Evolutionary conservation across 2,888 invertebrate species (phyloP).

Genomic region (Lithodes maja): DNA sequence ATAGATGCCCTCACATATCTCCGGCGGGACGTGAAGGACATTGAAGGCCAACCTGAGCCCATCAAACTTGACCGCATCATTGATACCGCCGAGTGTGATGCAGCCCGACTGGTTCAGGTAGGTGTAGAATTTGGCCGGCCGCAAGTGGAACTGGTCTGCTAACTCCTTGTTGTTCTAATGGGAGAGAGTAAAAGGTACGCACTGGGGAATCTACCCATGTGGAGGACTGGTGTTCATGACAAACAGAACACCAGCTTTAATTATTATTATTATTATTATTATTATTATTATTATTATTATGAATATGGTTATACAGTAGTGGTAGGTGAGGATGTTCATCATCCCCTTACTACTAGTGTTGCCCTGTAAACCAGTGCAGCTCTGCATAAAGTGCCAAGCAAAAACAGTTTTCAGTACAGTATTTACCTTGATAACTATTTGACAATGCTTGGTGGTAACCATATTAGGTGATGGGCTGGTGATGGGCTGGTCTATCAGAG

Average conservation of each 20-base stretch:
- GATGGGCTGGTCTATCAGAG: too few species aligned
- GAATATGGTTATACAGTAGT: background rate
- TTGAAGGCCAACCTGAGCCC: slow-evolving; percentile 91
- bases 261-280: background rate
- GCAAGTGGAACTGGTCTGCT: slow-evolving; percentile 81
- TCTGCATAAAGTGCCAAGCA: too few species aligned
- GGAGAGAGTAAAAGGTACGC: background rate
- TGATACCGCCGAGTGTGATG: slow-evolving; percentile 80
- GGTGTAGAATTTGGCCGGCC: slow-evolving; percentile 85
- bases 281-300: too few species aligned
- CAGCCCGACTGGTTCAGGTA: slow-evolving; percentile 89
- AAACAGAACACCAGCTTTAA: too few species aligned
- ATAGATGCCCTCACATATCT: slow-evolving; percentile 92
- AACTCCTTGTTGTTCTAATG: slow-evolving; percentile 68
- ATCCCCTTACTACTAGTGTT: background rate
- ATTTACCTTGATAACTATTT: too few species aligned
- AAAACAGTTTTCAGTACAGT: too few species aligned
- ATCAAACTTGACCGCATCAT: slow-evolving; percentile 84
- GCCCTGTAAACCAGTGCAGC: background rate
- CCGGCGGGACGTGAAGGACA: slow-evolving; percentile 88
- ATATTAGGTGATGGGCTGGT: too few species aligned
- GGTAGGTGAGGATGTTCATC: background rate
- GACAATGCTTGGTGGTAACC: too few species aligned
- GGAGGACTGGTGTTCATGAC: background rate
- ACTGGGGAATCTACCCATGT: background rate